phyloP scores from a whole-genome alignment of 2,113 vertebrate genomes.

The Empidonax traillii region DNA sequence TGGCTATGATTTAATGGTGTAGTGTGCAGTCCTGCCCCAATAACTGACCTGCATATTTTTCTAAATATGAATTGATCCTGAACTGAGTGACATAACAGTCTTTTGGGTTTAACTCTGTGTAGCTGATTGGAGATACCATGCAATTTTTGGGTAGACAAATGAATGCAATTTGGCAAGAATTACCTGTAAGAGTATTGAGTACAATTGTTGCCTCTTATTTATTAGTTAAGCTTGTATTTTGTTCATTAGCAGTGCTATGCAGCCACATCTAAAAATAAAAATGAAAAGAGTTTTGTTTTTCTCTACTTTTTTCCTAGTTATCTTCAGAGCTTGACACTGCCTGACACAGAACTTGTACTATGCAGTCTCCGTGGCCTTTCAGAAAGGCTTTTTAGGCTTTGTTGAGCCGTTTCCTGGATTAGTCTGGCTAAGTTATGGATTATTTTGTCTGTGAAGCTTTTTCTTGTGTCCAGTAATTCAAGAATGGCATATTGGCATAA shows the following conservation, averaged over 20 bases:
- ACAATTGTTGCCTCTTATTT: neutral
- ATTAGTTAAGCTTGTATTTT: neutral
- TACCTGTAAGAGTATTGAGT: neutral
- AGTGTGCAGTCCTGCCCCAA: neutral
- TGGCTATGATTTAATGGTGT: neutral
- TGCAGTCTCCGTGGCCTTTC: slow-evolving; percentile 45
- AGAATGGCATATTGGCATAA: slow-evolving; percentile 10
- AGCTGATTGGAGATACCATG: neutral
- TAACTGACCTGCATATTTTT: neutral
- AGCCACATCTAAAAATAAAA: slow-evolving; percentile 52
- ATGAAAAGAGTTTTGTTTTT: slow-evolving; percentile 52
- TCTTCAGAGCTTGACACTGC: slow-evolving; percentile 31
- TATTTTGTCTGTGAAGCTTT: slow-evolving; percentile 57
- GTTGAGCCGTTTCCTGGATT: slow-evolving; percentile 63
- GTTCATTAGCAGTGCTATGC: neutral
- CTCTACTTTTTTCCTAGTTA: neutral
- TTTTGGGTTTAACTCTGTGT: neutral
- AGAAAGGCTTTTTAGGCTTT: slow-evolving; percentile 56
- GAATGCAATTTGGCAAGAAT: neutral
- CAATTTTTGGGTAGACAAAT: neutral
- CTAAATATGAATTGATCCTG: neutral
- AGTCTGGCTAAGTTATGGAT: slow-evolving; percentile 52
- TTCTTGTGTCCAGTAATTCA: slow-evolving; percentile 42
- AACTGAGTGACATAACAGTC: neutral
- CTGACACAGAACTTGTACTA: slow-evolving; percentile 32